These are phyloP conservation scores for Bos taurus DNA, from an alignment of 2,113 vertebrate genomes.

Conservation along the genomic window ARS-UCD2.0 NC_037333.1:57983501-57984000, in stretches of 20 bases:
- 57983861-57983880: background rate
- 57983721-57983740: background rate
- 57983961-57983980: background rate
- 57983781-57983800: background rate
- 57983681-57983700: background rate
- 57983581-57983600: background rate
- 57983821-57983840: background rate
- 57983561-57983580: conserved; percentile 15
- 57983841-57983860: background rate
- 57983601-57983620: background rate
- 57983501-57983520: background rate
- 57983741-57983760: background rate
- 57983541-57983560: background rate
- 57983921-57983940: background rate
- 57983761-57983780: background rate
- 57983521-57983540: background rate
- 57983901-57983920: background rate
- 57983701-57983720: background rate
- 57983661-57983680: background rate
- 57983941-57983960: background rate
- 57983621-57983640: background rate
- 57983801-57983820: background rate
- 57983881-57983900: background rate
- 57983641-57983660: background rate
- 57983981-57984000: background rate